Percentiles rank a stretch among this genome's conserved stretches.
Evolutionary conservation across 2,113 vertebrate species (phyloP).

Genomic region (Gnathochromis pfefferi): DNA sequence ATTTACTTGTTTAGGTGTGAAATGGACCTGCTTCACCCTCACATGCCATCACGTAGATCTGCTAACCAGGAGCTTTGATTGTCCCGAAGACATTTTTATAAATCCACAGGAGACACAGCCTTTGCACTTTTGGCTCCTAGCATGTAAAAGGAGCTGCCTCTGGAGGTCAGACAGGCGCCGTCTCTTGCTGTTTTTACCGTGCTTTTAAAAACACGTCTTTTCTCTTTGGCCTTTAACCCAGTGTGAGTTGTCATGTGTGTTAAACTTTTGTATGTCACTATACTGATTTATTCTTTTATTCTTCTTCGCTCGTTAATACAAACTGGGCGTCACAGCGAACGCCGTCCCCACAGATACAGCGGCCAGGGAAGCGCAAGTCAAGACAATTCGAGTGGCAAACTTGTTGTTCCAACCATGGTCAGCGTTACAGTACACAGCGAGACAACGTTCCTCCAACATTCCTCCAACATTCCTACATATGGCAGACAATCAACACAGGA

Average conservation of each 20-base stretch:
- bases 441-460: accelerated
- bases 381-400: neutral
- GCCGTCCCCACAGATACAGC: neutral
- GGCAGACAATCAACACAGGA: neutral
- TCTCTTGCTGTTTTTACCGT: neutral
- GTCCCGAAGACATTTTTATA: neutral
- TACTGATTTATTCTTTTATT: neutral
- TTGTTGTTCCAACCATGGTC: neutral
- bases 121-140: neutral
- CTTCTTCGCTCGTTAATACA: neutral
- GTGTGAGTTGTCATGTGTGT: neutral
- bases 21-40: neutral
- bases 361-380: neutral
- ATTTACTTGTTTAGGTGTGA: neutral
- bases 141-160: neutral
- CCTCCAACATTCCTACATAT: neutral
- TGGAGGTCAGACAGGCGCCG: neutral
- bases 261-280: neutral
- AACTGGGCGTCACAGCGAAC: neutral
- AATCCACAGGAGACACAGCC: neutral
- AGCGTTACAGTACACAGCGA: neutral
- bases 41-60: neutral
- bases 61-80: neutral
- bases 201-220: neutral
- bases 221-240: neutral